Evolutionary conservation across 2,888 invertebrate species (phyloP), one percentile per base, ranked within the genome.

Genomic region (Epinotia bilunana): DNA sequence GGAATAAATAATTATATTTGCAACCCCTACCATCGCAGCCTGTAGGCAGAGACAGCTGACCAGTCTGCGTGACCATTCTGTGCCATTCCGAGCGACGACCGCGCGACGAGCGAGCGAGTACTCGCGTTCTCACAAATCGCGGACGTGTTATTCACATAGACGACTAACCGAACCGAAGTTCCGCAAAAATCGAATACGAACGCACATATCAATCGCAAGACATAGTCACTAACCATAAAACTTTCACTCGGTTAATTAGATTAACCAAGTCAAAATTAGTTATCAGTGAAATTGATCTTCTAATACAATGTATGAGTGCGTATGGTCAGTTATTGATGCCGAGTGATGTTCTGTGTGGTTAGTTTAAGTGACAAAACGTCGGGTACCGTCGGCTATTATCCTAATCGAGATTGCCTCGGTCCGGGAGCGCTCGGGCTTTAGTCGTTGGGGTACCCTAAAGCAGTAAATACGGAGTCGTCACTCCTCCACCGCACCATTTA

Each of bases 391-490:
- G 60, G 87, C 89, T 90, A 93, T 93, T 93, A 93, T 93, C 94
- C 93, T 89, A 91, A 90, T 90, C 88, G 92, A 89, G 91, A 91
- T 91, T 90, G 87, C 89, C 89, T 90, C 88, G 88, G 86, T 83
- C 86, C 91, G 92, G 92, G 92, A 91, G 86, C 91, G 88, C 90
- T 90, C 87, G 87, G 87, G 88, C 90, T 86, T 91, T 91, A 93
- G 93, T 93, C 90, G 92, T 82, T 87, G 91, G 90, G 89, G 92
- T 92, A 90, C 90, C 90, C 90, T 88, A 90, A 90, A 92, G 92
- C 91, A 91, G 94, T 90, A 93, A 94, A 91, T 93, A 94, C 94
- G 94, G 94, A 94, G 93, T 90, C 91, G 90, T 90, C 87, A 88
- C 90, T 90, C 89, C 89, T 90, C 86, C 89, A 89, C 86, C 92